Evolutionary conservation across 2,113 vertebrate species (phyloP), one percentile per base, ranked within the genome.

Genomic region (Ramphastos sulfuratus): DNA sequence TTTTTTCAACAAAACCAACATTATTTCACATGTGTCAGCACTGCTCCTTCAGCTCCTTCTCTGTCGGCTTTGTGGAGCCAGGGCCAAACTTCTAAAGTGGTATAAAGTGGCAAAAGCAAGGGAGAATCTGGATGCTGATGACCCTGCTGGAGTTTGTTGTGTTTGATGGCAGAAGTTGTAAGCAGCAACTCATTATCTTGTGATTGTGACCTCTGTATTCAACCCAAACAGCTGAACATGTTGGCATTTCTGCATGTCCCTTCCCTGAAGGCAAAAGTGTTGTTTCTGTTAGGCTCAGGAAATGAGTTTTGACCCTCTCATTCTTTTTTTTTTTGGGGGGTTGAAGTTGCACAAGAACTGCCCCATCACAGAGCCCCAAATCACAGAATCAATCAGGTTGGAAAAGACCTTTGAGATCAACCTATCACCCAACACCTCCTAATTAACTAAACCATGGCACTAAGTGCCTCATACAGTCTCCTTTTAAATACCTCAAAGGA

Each of bases 221-320:
- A 72, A 52, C 24, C 23, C 56, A 80, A 63, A 44, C 7, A 63
- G 30, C 60, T 30, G 31, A 88, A 24, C 9, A 7, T 8, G 11
- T 28, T 46, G 81, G 24, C 20, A 16, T 89, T 93, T 86, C 44
- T 80, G 14, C 4, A 3, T 30, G 58, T 42, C 7, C 23, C 50
- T 92, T 82, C 42, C 59, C 50, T 25, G 13, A 64, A 37, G 30
- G 44, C 31, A 35, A 9, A 33, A 75, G 12, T 28, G 30, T 18
- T 66, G 15, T 24, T 75, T 65, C 69, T 85, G 5, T 82, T 78
- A 71, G 58, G 28, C 31, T 85, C 71, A 50, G 83, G 59, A 95
- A 76, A 83, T 80, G 0, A 42, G 56, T 42, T 23, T 72, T 52
- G 13, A 76, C 7, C 50, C 7, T 85, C n/a, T 9, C 9, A 82